A percentile compares a stretch with the other conserved stretches of the same genome.
Conservation (phyloP, 1,140 invertebrate genomes). For the Anastrepha ludens region DNA sequence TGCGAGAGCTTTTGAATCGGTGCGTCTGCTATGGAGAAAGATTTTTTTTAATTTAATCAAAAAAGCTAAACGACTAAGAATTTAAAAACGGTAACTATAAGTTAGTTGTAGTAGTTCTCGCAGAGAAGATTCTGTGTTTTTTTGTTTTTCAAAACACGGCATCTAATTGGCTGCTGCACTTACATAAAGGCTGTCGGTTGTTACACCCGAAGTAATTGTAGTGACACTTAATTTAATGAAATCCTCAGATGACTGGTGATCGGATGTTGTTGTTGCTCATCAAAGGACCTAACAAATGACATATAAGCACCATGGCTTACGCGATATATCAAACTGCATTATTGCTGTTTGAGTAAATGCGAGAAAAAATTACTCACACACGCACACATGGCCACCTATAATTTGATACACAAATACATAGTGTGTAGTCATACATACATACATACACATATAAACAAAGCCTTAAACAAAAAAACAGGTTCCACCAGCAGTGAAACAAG, state of each 20-base stretch:
- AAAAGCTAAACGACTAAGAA: too few species aligned
- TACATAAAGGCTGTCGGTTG: too few species aligned
- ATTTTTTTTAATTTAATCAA: too few species aligned
- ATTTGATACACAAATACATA: background rate
- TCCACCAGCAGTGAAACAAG: background rate
- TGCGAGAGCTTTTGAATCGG: too few species aligned
- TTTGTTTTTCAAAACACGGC: too few species aligned
- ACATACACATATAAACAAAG: background rate
- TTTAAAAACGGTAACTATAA: too few species aligned
- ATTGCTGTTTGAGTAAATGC: background rate
- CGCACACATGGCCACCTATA: background rate
- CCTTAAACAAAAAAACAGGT: background rate
- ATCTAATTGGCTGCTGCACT: too few species aligned
- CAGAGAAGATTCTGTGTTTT: too few species aligned
- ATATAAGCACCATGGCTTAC: background rate
- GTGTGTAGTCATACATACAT: background rate
- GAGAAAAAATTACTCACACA: background rate
- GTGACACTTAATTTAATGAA: background rate
- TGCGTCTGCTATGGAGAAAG: too few species aligned
- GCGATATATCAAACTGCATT: background rate
- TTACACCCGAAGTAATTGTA: background rate
- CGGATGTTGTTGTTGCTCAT: background rate
- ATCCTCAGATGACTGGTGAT: background rate
- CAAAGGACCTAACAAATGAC: background rate
- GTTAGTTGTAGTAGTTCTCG: too few species aligned